These are phyloP conservation scores for Phenacoccus solenopsis DNA, from an alignment of 1,140 invertebrate genomes.

Conservation along the genomic window DNA sequence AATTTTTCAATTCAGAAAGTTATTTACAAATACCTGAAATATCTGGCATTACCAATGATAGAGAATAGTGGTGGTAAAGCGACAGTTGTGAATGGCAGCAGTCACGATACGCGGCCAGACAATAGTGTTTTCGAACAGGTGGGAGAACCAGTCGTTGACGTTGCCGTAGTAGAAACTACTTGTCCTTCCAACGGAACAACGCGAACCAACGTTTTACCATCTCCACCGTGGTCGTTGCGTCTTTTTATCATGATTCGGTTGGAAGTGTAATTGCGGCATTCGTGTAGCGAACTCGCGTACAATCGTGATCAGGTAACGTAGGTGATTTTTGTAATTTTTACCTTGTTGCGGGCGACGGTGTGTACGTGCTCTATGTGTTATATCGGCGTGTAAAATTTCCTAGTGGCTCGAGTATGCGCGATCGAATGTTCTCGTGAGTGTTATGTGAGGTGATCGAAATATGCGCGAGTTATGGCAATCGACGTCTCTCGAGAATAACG, in stretches of 20 bases:
- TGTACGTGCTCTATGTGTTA: too few species aligned
- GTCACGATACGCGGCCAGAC: not conserved
- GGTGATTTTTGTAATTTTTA: not conserved
- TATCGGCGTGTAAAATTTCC: too few species aligned
- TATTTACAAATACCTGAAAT: not conserved
- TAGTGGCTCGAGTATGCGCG: too few species aligned
- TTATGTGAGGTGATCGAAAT: not conserved
- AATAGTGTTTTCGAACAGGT: slow-evolving; percentile 6
- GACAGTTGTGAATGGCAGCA: not conserved
- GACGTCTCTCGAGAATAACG: not conserved
- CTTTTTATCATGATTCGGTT: not conserved
- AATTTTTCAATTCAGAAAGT: not conserved
- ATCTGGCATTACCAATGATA: not conserved
- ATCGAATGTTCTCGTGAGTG: too few species aligned
- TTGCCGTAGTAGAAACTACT: slow-evolving; percentile 3
- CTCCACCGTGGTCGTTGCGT: not conserved
- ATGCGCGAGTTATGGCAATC: not conserved
- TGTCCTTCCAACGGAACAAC: slow-evolving; percentile 11
- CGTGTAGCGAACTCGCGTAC: not conserved
- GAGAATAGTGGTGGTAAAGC: not conserved
- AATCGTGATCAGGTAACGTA: not conserved
- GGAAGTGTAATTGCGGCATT: not conserved
- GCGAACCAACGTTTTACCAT: not conserved
- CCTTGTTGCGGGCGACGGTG: too few species aligned
- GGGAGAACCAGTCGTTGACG: slow-evolving; percentile 16